A percentile compares a stretch with the other conserved stretches of the same genome.
Evolutionary conservation across 2,888 invertebrate species (phyloP).

Genomic region (Pollenia angustigena): DNA sequence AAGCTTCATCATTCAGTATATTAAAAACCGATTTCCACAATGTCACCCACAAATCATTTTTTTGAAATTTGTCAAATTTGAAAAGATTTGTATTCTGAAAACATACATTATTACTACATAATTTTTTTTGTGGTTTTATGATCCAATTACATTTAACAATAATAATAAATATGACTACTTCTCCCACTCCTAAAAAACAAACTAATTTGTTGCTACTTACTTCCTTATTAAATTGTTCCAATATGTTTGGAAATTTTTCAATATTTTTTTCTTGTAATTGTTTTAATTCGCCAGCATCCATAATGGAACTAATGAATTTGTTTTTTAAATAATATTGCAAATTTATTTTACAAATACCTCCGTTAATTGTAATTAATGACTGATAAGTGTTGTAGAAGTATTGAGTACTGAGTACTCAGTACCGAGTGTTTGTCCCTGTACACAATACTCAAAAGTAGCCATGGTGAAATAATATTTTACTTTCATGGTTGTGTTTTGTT

Average conservation of each 20-base stretch:
- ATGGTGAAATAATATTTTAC: too few species aligned
- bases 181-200: slow-evolving; percentile 27
- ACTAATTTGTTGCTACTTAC: slow-evolving; percentile 74
- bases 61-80: slow-evolving; percentile 81
- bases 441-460: too few species aligned
- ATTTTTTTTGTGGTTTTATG: slow-evolving; percentile 19
- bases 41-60: slow-evolving; percentile 82
- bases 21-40: slow-evolving; percentile 82
- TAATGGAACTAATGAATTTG: slow-evolving; percentile 61
- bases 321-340: neutral
- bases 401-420: too few species aligned
- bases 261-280: slow-evolving; percentile 79
- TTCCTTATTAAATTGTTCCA: slow-evolving; percentile 81
- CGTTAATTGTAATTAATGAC: too few species aligned
- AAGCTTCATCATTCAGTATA: slow-evolving; percentile 79
- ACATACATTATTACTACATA: slow-evolving; percentile 22
- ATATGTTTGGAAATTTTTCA: slow-evolving; percentile 78
- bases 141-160: neutral
- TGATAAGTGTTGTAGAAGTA: too few species aligned
- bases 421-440: too few species aligned
- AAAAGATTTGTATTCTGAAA: slow-evolving; percentile 81
- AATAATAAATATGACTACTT: neutral
- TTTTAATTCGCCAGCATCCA: slow-evolving; percentile 81
- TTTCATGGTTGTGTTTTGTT: too few species aligned
- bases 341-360: too few species aligned